phyloP scores from a whole-genome alignment of 2,888 invertebrate species.

The Ferdinandea cuprea region DNA sequence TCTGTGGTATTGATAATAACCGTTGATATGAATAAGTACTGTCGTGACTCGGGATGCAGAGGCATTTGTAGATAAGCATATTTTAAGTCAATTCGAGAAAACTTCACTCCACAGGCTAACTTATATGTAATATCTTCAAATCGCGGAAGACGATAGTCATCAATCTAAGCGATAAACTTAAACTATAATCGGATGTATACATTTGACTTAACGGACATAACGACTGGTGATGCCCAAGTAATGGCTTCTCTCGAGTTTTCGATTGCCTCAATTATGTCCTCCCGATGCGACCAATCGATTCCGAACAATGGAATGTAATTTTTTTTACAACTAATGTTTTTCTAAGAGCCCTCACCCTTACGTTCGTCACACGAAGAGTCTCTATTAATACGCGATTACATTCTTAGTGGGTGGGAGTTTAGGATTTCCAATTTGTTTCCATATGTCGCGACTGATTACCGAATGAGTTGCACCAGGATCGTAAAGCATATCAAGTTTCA shows the following conservation, averaged over 20 bases:
- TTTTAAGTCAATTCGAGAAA: neutral
- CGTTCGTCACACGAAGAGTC: neutral
- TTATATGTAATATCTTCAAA: neutral
- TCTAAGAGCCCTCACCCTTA: neutral
- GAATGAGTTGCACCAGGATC: no score
- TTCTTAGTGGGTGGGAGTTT: no score
- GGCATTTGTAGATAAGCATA: neutral
- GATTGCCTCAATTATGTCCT: no score
- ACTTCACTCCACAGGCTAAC: neutral
- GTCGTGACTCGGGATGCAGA: neutral
- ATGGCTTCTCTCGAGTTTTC: neutral
- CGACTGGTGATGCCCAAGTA: neutral
- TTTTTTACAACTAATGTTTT: neutral
- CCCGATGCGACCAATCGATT: neutral
- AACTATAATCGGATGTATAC: neutral
- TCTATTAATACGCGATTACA: no score
- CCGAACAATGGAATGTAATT: neutral
- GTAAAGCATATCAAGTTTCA: no score
- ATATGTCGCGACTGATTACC: no score
- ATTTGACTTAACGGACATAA: neutral
- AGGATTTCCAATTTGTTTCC: no score
- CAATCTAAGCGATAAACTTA: neutral
- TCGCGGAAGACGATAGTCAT: neutral
- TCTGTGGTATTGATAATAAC: neutral
- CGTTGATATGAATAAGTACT: neutral